These are phyloP conservation scores for Allolobophora icterica DNA, from an alignment of 2,888 invertebrate species.

Conservation along the genomic window DNA sequence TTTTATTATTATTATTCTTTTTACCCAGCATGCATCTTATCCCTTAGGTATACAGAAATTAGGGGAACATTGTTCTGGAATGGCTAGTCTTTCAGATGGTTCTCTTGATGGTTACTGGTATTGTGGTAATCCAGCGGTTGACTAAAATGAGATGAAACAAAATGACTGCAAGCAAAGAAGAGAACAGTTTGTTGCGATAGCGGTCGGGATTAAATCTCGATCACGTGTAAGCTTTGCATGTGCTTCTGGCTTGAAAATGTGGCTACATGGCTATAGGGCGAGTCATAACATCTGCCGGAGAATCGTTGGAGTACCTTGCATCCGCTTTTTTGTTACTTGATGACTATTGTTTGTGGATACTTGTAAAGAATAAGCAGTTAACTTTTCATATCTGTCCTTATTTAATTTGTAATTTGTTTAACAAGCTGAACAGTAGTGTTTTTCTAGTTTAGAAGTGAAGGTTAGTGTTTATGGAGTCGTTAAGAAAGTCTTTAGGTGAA, in stretches of 20 bases:
- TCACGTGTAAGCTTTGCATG: not conserved
- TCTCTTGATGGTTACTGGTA: too few species aligned
- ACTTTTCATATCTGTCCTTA: not conserved
- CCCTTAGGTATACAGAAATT: too few species aligned
- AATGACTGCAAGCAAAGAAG: not conserved
- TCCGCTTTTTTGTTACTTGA: not conserved
- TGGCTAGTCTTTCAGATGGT: too few species aligned
- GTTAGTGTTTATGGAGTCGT: not conserved
- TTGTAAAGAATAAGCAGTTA: too few species aligned
- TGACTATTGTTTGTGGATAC: not conserved
- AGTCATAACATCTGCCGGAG: not conserved
- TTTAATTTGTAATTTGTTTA: not conserved
- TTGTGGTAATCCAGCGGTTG: conserved; percentile 68
- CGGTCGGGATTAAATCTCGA: not conserved
- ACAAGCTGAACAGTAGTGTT: not conserved
- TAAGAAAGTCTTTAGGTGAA: not conserved
- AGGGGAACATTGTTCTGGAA: too few species aligned
- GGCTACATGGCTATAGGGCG: not conserved
- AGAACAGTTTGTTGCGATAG: not conserved
- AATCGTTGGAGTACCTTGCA: not conserved
- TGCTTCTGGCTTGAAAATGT: not conserved
- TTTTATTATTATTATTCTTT: too few species aligned
- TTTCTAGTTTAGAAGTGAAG: too few species aligned
- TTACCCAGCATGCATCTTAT: too few species aligned
- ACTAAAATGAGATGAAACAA: not conserved